Evolutionary conservation across 2,113 vertebrate genomes (phyloP).

Genomic region (Daboia siamensis): DNA sequence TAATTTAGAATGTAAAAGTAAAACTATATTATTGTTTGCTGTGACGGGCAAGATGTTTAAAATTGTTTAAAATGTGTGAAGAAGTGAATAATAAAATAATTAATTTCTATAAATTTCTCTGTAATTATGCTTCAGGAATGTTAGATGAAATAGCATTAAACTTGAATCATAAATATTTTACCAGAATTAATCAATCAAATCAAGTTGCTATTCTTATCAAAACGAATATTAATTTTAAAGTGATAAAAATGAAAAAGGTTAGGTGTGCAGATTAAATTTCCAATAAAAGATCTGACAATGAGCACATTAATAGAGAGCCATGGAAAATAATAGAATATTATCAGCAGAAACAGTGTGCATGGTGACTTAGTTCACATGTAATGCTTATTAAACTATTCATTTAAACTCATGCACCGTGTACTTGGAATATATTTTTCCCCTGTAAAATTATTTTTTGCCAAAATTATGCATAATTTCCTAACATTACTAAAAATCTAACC

Average conservation of each 20-base stretch:
- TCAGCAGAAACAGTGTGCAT: neutral
- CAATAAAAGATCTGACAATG: neutral
- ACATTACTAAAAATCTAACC: neutral
- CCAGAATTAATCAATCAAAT: no score
- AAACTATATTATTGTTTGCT: neutral
- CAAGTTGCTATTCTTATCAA: no score
- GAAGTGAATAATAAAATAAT: neutral
- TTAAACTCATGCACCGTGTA: neutral
- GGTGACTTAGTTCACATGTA: neutral
- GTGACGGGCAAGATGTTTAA: neutral
- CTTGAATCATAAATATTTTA: neutral
- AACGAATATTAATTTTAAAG: no score
- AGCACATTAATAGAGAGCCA: neutral
- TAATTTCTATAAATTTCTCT: neutral
- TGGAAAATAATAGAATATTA: neutral
- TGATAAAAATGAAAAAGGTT: neutral
- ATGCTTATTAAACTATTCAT: neutral
- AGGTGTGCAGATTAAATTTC: no score
- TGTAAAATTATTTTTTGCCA: neutral
- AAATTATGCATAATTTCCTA: neutral
- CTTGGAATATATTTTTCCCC: neutral
- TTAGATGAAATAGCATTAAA: neutral
- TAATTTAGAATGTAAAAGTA: neutral
- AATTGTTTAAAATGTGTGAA: neutral
- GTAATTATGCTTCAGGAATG: neutral